A percentile compares a stretch with the other conserved stretches of the same genome.
Conservation (phyloP, 2,113 vertebrate species). For the Emydura subglobosa region DNA sequence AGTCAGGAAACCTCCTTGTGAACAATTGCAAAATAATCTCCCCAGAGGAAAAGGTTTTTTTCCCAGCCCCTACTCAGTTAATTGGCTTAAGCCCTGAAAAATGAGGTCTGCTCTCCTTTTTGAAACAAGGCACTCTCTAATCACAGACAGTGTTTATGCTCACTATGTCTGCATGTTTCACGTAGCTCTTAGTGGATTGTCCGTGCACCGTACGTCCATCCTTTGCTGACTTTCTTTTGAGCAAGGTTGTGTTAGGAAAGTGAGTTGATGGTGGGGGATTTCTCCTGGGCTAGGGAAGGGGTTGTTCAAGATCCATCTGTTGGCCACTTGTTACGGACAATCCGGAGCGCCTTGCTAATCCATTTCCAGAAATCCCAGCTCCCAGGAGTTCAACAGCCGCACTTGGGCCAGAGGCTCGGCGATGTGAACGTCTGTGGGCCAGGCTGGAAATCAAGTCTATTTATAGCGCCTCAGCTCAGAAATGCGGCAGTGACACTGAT, state of each 20-base stretch:
- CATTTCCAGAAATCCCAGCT: background rate
- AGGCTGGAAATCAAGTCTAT: background rate
- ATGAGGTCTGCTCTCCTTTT: accelerated
- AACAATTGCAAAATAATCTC: background rate
- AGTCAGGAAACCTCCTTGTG: background rate
- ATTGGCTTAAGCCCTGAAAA: accelerated
- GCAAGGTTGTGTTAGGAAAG: background rate
- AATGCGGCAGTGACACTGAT: background rate
- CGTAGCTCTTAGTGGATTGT: background rate
- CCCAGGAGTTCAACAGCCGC: background rate
- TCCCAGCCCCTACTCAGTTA: accelerated
- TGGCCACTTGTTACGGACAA: accelerated
- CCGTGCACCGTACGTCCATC: accelerated
- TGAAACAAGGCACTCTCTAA: background rate
- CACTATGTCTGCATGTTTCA: background rate
- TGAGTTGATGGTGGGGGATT: background rate
- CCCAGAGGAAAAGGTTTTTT: background rate
- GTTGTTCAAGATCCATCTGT: background rate
- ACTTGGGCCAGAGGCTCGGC: background rate
- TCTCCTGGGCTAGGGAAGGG: too few relatives aligned
- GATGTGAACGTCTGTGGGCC: accelerated
- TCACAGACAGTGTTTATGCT: accelerated
- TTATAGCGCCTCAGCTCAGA: background rate
- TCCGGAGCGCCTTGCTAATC: background rate
- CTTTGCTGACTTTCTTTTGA: background rate